These are phyloP conservation scores for Drosophila mimica DNA, from an alignment of 2,888 invertebrate species.

Conservation along the genomic window DNA sequence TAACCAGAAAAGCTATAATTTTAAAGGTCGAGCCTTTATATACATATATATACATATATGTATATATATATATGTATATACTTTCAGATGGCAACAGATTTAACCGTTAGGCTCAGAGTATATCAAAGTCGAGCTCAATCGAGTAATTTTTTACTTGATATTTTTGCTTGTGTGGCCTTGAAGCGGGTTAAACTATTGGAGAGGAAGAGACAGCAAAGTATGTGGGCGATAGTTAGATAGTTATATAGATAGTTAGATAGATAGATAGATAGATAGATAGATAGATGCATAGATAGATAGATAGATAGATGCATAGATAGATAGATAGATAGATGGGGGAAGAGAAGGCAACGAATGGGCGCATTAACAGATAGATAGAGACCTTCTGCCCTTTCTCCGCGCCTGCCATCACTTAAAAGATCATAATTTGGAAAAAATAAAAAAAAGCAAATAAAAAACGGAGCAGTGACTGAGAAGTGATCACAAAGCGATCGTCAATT, in stretches of 20 bases:
- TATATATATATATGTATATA: not conserved
- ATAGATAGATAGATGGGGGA: not conserved
- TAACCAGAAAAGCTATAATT: not conserved
- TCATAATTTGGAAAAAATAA: slow-evolving; percentile 5
- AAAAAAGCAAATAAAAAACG: slow-evolving; percentile 17
- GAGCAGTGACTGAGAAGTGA: slow-evolving; percentile 15
- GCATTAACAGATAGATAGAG: not conserved
- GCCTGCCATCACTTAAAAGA: not conserved
- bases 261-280: not conserved
- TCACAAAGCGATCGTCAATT: slow-evolving; percentile 34
- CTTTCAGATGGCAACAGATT: not conserved
- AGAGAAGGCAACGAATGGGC: not conserved
- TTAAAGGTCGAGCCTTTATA: not conserved
- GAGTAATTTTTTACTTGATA: not conserved
- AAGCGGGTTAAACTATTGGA: not conserved
- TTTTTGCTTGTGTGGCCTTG: slow-evolving; percentile 34
- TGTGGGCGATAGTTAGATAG: not conserved
- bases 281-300: not conserved
- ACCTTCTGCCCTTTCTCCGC: not conserved
- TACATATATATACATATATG: no score
- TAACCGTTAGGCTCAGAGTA: not conserved
- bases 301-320: not conserved
- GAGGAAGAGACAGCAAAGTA: not conserved
- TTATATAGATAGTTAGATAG: not conserved
- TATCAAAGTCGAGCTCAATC: not conserved